A percentile compares a stretch with the other conserved stretches of the same genome.
These are phyloP conservation scores for Petrophora chlorosata DNA, from an alignment of 2,888 invertebrate species.

Conservation along the genomic window DNA sequence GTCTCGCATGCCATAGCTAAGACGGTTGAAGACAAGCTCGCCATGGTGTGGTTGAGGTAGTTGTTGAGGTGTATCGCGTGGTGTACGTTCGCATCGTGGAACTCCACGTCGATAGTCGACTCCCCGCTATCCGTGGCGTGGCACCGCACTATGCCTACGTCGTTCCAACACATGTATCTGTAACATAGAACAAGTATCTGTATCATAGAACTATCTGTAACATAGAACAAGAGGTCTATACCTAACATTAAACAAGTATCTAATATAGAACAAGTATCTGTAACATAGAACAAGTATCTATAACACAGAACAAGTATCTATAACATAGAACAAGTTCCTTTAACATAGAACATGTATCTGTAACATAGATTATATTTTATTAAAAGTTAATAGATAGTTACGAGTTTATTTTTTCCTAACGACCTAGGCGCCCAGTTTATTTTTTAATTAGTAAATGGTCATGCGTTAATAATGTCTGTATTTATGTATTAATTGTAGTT, in stretches of 20 bases:
- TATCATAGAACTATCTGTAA: too few species aligned
- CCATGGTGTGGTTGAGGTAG: constrained; percentile 93
- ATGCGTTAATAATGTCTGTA: too few species aligned
- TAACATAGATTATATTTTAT: too few species aligned
- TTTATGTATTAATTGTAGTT: too few species aligned
- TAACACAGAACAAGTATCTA: too few species aligned
- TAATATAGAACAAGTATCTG: constrained; percentile 88
- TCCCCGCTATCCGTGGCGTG: constrained; percentile 88
- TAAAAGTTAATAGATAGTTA: too few species aligned
- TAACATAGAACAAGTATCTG: constrained; percentile 8
- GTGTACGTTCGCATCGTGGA: constrained; percentile 95
- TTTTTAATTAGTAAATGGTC: too few species aligned
- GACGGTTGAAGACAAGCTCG: constrained; percentile 91
- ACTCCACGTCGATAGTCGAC: constrained; percentile 96
- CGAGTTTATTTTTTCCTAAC: too few species aligned
- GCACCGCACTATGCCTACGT: constrained; percentile 94
- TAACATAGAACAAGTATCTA: constrained; percentile 8
- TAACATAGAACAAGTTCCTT: too few species aligned
- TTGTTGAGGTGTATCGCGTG: constrained; percentile 96
- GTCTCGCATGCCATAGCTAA: constrained; percentile 90
- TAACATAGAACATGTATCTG: constrained; percentile 88
- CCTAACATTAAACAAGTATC: too few species aligned
- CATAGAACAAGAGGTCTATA: too few species aligned
- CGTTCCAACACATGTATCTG: constrained; percentile 94
- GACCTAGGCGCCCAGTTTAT: too few species aligned